These are phyloP conservation scores for Torymus tubicola DNA, from an alignment of 2,888 invertebrate genomes.

Conservation along the genomic window DNA sequence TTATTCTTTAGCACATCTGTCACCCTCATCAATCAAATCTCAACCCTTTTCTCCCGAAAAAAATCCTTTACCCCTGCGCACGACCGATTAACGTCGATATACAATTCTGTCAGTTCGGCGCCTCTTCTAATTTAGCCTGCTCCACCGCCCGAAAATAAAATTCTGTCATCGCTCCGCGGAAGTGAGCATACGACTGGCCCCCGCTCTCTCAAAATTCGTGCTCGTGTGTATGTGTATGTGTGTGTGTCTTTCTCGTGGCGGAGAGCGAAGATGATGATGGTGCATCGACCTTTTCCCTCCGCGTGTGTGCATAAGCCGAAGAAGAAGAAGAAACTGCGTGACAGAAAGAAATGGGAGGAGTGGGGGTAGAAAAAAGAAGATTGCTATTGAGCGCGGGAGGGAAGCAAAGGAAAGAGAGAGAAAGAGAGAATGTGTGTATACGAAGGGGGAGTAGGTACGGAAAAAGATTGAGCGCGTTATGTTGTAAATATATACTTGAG, in stretches of 20 bases:
- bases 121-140: constrained; percentile 4
- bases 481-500: constrained; percentile 14
- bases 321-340: constrained; percentile 1
- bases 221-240: no score
- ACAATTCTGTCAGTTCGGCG: background rate
- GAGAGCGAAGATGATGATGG: constrained; percentile 24
- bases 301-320: constrained; percentile 26
- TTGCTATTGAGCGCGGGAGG: background rate
- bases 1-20: no score
- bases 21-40: no score
- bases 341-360: constrained; percentile 21
- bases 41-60: no score
- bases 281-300: constrained; percentile 55
- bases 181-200: constrained; percentile 45
- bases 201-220: background rate
- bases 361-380: background rate
- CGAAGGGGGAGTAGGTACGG: background rate
- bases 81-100: no score
- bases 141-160: constrained; percentile 41
- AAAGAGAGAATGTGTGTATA: constrained; percentile 2
- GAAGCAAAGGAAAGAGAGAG: background rate
- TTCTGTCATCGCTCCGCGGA: constrained; percentile 27
- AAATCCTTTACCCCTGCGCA: no score
- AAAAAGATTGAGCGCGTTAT: constrained; percentile 1
- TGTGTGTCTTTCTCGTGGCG: no score